phyloP scores from a whole-genome alignment of 2,797 vertebrate genomes.

The Florisuga fusca region DNA sequence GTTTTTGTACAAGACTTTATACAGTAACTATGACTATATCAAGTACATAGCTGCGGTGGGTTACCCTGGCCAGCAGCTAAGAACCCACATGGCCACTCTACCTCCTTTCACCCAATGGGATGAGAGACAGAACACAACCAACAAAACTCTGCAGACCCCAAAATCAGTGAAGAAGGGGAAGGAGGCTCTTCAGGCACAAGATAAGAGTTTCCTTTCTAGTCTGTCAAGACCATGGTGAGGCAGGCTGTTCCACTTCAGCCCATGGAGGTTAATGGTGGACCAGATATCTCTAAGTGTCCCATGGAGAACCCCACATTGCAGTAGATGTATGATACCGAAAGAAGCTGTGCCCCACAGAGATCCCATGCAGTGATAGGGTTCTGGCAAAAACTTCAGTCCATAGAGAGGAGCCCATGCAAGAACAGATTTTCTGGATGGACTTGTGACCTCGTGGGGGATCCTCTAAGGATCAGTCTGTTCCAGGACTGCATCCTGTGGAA shows the following conservation, averaged over 20 bases:
- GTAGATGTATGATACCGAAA: neutral
- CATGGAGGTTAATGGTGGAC: neutral
- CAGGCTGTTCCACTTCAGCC: neutral
- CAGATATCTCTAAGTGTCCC: neutral
- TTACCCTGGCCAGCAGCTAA: neutral
- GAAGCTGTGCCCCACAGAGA: neutral
- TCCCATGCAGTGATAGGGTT: rapidly evolving
- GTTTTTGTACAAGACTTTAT: neutral
- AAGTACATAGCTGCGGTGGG: neutral
- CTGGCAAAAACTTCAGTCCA: neutral
- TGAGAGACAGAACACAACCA: neutral
- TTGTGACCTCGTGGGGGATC: rapidly evolving
- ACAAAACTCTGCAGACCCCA: neutral
- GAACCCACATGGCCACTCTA: rapidly evolving
- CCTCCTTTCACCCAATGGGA: neutral
- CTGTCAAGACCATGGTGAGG: neutral
- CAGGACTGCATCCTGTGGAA: neutral
- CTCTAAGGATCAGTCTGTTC: rapidly evolving
- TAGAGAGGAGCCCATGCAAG: neutral
- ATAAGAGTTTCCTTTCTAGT: neutral
- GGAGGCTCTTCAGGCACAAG: rapidly evolving
- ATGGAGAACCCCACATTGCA: rapidly evolving
- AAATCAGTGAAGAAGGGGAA: neutral
- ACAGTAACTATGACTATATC: neutral
- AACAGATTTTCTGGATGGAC: neutral